phyloP scores from a whole-genome alignment of 2,113 vertebrate species.

The Syngnathus floridae region DNA sequence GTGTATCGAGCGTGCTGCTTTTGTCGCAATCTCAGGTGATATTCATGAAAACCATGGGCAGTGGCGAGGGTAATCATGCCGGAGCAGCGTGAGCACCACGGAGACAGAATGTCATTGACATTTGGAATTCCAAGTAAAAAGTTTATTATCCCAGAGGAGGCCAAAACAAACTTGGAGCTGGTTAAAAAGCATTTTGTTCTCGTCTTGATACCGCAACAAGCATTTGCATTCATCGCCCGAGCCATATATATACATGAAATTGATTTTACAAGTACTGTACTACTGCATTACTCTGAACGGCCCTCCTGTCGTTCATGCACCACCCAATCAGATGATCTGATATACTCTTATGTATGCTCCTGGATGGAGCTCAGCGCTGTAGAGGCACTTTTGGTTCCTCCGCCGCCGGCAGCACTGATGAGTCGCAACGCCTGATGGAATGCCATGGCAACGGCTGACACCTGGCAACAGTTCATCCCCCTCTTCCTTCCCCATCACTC shows the following conservation, averaged over 20 bases:
- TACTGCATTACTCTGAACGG: constrained; percentile 35
- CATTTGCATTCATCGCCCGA: too few species aligned
- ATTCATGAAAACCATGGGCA: constrained; percentile 42
- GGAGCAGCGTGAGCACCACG: constrained; percentile 21
- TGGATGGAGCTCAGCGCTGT: constrained; percentile 55
- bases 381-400: constrained; percentile 53
- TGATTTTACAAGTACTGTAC: background rate
- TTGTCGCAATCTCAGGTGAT: constrained; percentile 34
- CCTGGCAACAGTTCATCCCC: constrained; percentile 73
- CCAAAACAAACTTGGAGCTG: constrained; percentile 1
- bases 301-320: constrained; percentile 30
- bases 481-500: constrained; percentile 52
- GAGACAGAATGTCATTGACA: constrained; percentile 30
- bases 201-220: too few species aligned
- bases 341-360: constrained; percentile 36
- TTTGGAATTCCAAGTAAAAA: constrained; percentile 36
- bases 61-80: constrained; percentile 28
- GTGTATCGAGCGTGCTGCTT: constrained; percentile 45
- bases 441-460: constrained; percentile 93
- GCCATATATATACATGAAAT: background rate
- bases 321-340: constrained; percentile 31
- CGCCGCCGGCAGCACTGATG: constrained; percentile 50
- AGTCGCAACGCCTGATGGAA: constrained; percentile 86
- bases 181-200: background rate
- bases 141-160: constrained; percentile 4